Evolutionary conservation across 2,113 vertebrate genomes (phyloP).

Genomic region (Condylura cristata): DNA sequence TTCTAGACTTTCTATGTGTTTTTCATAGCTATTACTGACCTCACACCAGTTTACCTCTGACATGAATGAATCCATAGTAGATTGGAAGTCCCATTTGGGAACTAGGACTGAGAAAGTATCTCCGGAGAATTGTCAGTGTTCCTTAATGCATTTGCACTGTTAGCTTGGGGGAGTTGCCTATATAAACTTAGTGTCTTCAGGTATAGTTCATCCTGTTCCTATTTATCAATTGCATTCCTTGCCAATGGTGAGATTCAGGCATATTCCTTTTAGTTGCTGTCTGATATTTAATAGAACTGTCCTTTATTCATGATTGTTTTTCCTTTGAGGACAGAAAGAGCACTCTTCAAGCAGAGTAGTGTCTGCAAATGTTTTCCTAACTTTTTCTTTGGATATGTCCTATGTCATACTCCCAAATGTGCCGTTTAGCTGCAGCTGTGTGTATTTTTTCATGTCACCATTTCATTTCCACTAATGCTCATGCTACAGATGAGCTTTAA

Average conservation of each 20-base stretch:
- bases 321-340: conserved; percentile 42
- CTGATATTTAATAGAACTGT: neutral
- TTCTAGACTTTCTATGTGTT: neutral
- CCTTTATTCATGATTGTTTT: conserved; percentile 35
- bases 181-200: neutral
- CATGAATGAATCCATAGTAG: neutral
- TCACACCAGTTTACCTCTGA: neutral
- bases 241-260: neutral
- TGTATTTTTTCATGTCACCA: neutral
- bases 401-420: neutral
- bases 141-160: neutral
- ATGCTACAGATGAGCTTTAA: neutral
- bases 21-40: neutral
- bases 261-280: neutral
- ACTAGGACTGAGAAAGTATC: neutral
- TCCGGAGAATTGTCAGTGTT: neutral
- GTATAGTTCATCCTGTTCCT: neutral
- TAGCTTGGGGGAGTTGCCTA: neutral
- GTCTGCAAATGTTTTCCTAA: neutral
- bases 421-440: neutral
- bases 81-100: neutral
- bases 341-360: conserved; percentile 29
- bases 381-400: neutral
- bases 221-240: conserved; percentile 43
- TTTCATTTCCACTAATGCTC: neutral